These are phyloP conservation scores for Brachystomella parvula DNA, from an alignment of 1,140 invertebrate species.

Conservation along the genomic window DNA sequence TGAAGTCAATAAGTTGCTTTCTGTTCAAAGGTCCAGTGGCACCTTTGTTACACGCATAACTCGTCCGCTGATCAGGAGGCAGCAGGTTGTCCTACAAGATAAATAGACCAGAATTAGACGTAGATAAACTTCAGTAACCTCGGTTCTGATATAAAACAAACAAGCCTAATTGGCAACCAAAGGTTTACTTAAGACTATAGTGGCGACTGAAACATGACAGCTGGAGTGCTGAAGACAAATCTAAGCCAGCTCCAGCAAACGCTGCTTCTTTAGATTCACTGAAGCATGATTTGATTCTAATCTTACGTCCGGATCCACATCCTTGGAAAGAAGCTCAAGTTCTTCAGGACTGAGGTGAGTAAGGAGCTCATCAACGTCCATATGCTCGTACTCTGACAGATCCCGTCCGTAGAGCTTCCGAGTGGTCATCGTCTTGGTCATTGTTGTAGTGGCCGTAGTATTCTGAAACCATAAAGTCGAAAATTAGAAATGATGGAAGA, in stretches of 20 bases:
- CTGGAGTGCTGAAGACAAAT: no score
- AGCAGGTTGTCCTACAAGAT: conserved; percentile 84
- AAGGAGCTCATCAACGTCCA: conserved; percentile 94
- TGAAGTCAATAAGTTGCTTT: conserved; percentile 92
- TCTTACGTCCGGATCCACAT: conserved; percentile 99
- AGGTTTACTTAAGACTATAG: no score
- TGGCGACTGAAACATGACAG: no score
- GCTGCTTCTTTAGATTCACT: no score
- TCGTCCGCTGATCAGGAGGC: conserved; percentile 89
- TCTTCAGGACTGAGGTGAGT: conserved; percentile 89
- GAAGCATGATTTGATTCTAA: background rate
- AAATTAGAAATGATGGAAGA: no score
- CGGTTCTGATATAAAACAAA: background rate
- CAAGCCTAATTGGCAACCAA: background rate
- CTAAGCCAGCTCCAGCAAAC: no score
- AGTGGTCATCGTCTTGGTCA: conserved; percentile 75
- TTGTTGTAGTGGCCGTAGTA: conserved; percentile 69
- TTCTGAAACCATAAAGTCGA: conserved; percentile 52
- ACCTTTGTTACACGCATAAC: conserved; percentile 88
- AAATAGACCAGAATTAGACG: background rate
- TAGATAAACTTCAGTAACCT: background rate
- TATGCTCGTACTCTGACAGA: conserved; percentile 84
- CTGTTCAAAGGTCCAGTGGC: conserved; percentile 92
- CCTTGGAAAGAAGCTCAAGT: conserved; percentile 91
- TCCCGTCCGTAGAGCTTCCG: conserved; percentile 87